phyloP scores from a whole-genome alignment of 2,797 vertebrate genomes.

The Lepilemur ruficaudatus region DNA sequence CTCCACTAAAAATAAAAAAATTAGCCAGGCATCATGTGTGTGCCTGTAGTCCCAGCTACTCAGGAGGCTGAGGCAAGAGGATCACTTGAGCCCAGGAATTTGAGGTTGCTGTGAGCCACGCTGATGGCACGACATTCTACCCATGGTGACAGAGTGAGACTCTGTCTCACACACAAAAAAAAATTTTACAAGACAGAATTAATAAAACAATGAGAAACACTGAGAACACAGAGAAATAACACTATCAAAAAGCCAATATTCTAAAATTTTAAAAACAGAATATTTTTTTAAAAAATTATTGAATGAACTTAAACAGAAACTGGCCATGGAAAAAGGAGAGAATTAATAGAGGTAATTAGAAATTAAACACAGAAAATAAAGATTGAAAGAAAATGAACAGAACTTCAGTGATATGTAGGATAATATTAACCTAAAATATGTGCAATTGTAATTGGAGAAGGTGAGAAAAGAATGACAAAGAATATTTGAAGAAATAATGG shows the following conservation, averaged over 20 bases:
- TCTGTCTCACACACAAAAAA: too few species aligned
- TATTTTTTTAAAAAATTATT: not conserved
- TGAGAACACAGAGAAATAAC: not conserved
- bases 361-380: not conserved
- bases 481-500: not conserved
- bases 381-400: not conserved
- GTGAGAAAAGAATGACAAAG: not conserved
- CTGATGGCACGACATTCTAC: too few species aligned
- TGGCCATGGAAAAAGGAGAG: not conserved
- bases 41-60: too few species aligned
- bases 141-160: too few species aligned
- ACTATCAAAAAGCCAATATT: not conserved
- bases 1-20: too few species aligned
- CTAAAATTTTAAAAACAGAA: not conserved
- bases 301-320: not conserved
- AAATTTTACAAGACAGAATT: not conserved
- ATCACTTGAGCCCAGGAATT: too few species aligned
- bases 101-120: too few species aligned
- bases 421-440: not conserved
- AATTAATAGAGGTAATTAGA: not conserved
- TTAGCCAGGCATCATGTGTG: accelerated
- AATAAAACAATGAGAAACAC: not conserved
- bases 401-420: not conserved
- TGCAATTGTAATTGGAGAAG: not conserved
- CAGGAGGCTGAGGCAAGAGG: too few species aligned